A percentile compares a stretch with the other conserved stretches of the same genome.
These are phyloP conservation scores for Sebastiscus albofasciatus DNA, from an alignment of 2,797 vertebrate genomes.

Conservation along the genomic window DNA sequence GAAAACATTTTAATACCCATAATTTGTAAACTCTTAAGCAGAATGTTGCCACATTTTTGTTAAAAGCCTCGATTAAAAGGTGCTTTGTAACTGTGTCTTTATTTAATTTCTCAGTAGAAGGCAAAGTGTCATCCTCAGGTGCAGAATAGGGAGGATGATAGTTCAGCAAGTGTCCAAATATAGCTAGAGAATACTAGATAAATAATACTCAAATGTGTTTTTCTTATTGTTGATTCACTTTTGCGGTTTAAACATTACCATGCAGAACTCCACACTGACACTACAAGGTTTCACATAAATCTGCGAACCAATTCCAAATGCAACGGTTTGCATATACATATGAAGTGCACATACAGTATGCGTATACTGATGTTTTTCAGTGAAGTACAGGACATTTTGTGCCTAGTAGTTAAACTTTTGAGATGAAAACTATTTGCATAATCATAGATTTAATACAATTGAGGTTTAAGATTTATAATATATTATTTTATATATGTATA, in stretches of 20 bases:
- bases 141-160: not conserved
- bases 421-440: not conserved
- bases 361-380: not conserved
- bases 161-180: not conserved
- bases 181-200: no score
- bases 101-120: not conserved
- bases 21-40: constrained; percentile 33
- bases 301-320: no score
- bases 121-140: not conserved
- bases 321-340: fast-evolving
- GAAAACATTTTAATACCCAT: constrained; percentile 41
- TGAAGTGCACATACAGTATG: no score
- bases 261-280: not conserved
- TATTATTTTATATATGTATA: no score
- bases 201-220: not conserved
- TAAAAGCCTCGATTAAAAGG: constrained; percentile 59
- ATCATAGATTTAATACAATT: not conserved
- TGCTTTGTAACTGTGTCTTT: constrained; percentile 44
- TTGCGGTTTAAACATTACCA: not conserved
- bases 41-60: constrained; percentile 40
- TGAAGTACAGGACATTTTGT: not conserved
- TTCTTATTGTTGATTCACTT: not conserved
- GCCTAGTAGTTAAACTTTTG: no score
- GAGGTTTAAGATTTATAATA: no score
- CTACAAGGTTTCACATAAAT: not conserved